Evolutionary conservation across 2,888 invertebrate genomes (phyloP), one percentile per base, ranked within the genome.

Genomic region (Andrena hattorfiana): DNA sequence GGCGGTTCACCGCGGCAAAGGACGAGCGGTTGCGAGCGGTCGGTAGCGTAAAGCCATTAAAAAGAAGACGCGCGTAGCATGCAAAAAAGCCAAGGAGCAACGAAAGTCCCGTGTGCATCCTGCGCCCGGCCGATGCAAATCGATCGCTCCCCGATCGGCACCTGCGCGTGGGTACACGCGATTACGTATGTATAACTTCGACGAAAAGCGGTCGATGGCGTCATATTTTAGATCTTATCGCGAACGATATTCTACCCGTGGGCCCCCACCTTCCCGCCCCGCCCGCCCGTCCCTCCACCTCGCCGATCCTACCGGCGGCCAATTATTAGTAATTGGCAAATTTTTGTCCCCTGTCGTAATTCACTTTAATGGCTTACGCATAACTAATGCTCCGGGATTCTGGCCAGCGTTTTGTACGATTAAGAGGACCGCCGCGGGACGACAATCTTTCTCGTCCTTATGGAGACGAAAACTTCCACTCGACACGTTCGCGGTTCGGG

Each of bases 161-260:
- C 79, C 87, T 87, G 87, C 87, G 87, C 87, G 88, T 85, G 81
- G 86, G 87, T 82, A 87, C 84, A 77, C 72, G 77, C 84, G 78
- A 87, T 85, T 87, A 87, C 77, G 77, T 84, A 85, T 85, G 84
- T 81, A 87, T 87, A 85, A 84, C 77, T 85, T 84, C 79, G 79
- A 80, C 85, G 85, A 87, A 87, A 85, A 81, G 48, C 56, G 77
- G 32, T 68, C 77, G 85, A 81, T 84, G 79, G 73, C 86, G 81
- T 85, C 85, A 56, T 81, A 83, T 68, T 75, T 69, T 64, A 66
- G 86, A 87, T 87, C 74, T 85, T 87, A 85, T 87, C 85, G 42
- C 10, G 28, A 16, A 28, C 42, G 67, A 68, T 85, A 70, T 73
- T 68, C 80, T 66, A 48, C 69, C 77, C 62, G 78, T 59, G 66